Percentiles rank a stretch among this genome's conserved stretches.
Evolutionary conservation across 2,113 vertebrate genomes (phyloP).

Genomic region (Tretioscincus oriximinensis): DNA sequence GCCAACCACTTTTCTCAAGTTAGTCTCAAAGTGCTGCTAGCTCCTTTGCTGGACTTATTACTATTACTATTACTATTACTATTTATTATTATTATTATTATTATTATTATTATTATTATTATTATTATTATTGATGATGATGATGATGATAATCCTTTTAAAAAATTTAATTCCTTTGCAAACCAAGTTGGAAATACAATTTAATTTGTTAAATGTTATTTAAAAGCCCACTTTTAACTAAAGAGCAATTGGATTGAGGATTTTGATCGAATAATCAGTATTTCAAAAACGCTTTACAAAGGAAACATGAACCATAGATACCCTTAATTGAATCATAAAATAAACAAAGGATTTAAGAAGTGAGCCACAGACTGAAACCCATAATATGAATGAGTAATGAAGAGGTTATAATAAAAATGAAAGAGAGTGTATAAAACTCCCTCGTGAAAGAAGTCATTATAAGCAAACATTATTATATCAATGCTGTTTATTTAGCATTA

Average conservation of each 20-base stretch:
- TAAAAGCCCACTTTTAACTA: background rate
- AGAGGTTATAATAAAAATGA: slow-evolving; percentile 46
- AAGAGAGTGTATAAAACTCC: slow-evolving; percentile 55
- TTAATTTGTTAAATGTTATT: background rate
- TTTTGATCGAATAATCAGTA: slow-evolving; percentile 11
- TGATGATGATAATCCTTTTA: no score
- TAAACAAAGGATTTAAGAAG: slow-evolving; percentile 37
- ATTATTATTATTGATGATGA: no score
- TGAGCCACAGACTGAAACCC: slow-evolving; percentile 57
- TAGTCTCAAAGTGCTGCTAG: no score
- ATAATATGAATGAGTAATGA: slow-evolving; percentile 54
- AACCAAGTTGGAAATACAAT: background rate
- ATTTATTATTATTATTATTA: no score
- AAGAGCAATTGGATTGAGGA: background rate
- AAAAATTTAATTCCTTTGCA: background rate
- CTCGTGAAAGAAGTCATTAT: slow-evolving; percentile 62
- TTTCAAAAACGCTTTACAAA: slow-evolving; percentile 30
- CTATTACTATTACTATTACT: no score
- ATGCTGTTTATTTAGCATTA: slow-evolving; percentile 55
- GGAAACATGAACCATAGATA: slow-evolving; percentile 22
- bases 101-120: no score
- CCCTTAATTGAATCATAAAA: slow-evolving; percentile 56
- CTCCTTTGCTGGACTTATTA: no score
- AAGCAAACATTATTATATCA: slow-evolving; percentile 49
- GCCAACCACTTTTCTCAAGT: no score